A percentile compares a stretch with the other conserved stretches of the same genome.
Evolutionary conservation across 2,113 vertebrate genomes (phyloP).

Genomic region (Romanogobio albipinnatus): DNA sequence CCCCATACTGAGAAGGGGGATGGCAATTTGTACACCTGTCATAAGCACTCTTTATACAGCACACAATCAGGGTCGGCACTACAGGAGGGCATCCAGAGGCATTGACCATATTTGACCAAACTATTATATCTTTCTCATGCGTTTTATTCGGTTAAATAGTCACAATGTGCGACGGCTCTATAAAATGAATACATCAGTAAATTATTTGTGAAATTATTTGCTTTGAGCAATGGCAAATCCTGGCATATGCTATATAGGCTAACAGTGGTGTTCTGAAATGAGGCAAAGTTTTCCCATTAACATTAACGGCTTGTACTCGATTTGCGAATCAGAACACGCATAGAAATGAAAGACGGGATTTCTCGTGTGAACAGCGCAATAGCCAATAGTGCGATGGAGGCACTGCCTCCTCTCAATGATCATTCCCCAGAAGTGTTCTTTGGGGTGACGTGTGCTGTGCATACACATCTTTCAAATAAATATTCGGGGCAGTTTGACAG

Average conservation of each 20-base stretch:
- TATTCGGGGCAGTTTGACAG: background rate
- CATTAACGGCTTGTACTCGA: too few relatives aligned
- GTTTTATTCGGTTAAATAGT: background rate
- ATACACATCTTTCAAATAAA: background rate
- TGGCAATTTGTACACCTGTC: slow-evolving; percentile 15
- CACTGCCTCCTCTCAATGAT: too few relatives aligned
- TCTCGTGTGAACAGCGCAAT: too few relatives aligned
- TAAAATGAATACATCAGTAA: slow-evolving; percentile 3
- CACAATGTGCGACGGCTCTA: background rate
- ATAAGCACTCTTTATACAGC: background rate
- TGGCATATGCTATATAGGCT: background rate
- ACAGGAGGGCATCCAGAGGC: background rate
- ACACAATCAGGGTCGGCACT: slow-evolving; percentile 1
- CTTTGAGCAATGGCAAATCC: background rate
- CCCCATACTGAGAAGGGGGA: background rate
- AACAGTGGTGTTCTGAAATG: background rate
- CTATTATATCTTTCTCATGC: background rate
- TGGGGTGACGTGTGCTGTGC: background rate
- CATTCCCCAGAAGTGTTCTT: background rate
- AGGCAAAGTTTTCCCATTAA: too few relatives aligned
- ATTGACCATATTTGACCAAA: background rate
- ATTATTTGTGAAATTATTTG: background rate
- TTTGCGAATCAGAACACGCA: too few relatives aligned
- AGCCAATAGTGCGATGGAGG: too few relatives aligned
- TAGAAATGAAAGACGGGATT: too few relatives aligned